Percentiles rank a stretch among this genome's conserved stretches.
phyloP scores from a whole-genome alignment of 2,888 invertebrate genomes.

The Chaitophorus viminalis region DNA sequence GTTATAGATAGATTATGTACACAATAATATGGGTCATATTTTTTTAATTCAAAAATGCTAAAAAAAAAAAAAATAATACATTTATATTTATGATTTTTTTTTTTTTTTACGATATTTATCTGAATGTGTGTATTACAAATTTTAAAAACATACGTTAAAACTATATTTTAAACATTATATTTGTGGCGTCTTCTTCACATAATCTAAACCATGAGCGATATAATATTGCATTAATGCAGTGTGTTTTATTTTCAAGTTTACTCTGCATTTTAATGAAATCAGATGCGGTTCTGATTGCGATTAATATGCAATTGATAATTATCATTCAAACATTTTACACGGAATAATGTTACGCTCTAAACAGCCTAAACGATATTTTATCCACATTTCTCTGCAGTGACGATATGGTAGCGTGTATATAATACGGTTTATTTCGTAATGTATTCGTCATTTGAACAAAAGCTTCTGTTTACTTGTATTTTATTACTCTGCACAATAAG shows the following conservation, averaged over 20 bases:
- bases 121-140: neutral
- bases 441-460: neutral
- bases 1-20: conserved; percentile 1
- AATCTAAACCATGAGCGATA: neutral
- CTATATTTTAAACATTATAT: neutral
- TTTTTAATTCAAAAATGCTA: neutral
- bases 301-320: neutral
- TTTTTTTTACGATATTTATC: conserved; percentile 8
- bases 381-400: neutral
- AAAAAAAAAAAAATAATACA: neutral
- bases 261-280: neutral
- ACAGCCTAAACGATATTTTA: neutral
- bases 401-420: neutral
- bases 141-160: neutral
- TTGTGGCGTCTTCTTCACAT: neutral
- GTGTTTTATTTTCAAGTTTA: neutral
- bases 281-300: neutral
- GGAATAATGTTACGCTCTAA: neutral
- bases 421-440: neutral
- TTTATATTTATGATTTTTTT: neutral
- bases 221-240: neutral
- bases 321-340: neutral
- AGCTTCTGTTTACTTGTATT: neutral
- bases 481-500: neutral
- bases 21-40: conserved; percentile 30